Evolutionary conservation across 2,797 vertebrate species (phyloP), one percentile per base, ranked within the genome.

Genomic region (Erethizon dorsatum): DNA sequence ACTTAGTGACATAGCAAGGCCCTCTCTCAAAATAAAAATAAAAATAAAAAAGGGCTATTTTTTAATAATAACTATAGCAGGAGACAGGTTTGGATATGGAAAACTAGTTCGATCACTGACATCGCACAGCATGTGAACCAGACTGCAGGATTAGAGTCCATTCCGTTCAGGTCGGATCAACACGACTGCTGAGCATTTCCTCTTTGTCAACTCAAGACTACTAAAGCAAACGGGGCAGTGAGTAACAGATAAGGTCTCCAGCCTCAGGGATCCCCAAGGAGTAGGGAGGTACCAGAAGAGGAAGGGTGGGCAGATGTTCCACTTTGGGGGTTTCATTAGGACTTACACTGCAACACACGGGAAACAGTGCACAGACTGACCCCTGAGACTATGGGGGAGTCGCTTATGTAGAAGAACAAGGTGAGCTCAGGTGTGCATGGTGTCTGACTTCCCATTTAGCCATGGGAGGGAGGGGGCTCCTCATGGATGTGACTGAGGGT

Each of bases 61-160:
- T 80, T 26, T 15, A 18, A 56, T 24, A 33, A 69, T 77, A 50
- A 31, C 3, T 26, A 56, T 10, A 28, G 50, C 61, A 52, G 87
- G 69, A 92, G 69, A 15, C 14, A 24, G 67, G 41, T 26, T 17
- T 45, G 18, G 52, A 5, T 9, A 37, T 2, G 11, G 33, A 47
- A 88, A 14, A 28, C 47, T 37, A 0, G 37, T 45, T 37, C 5
- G 2, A 9, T 17, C 24, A 6, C 41, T 37, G 15, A 18, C 15
- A 20, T 0, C 1, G 5, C 45, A 26, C 69, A 45, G 9, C 28
- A 41, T 1, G 33, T 8, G 61, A 65, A 45, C 0, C 0, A 2
- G 4, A 2, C 0, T 26, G 14, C 13, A 0, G 71, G 2, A 13
- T 13, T 22, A 20, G 24, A 11, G 73, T 22, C 31, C 33, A 9